Evolutionary conservation across 2,888 invertebrate genomes (phyloP).

Genomic region (Drosophila leonis): DNA sequence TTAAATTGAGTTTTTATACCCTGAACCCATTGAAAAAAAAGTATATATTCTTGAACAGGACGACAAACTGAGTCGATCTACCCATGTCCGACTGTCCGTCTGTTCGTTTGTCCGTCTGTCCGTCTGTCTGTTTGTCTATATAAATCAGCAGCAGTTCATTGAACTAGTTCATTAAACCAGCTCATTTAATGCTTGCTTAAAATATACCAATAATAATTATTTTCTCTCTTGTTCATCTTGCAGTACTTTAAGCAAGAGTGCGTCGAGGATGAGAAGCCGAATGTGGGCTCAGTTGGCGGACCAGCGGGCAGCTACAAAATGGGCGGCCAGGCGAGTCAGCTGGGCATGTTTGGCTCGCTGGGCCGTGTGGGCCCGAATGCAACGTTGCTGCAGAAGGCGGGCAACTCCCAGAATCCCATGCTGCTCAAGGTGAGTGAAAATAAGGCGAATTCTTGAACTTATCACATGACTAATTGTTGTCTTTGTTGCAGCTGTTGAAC

Average conservation of each 20-base stretch:
- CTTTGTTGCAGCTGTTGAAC: slow-evolving; percentile 89
- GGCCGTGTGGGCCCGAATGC: slow-evolving; percentile 49
- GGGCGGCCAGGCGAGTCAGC: slow-evolving; percentile 51
- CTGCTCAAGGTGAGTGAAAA: slow-evolving; percentile 87
- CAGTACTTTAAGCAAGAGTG: slow-evolving; percentile 82
- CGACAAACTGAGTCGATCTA: no score
- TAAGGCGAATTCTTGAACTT: no score
- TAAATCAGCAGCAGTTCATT: background rate
- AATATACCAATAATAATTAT: background rate
- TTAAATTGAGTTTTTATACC: no score
- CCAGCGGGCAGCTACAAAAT: slow-evolving; percentile 70
- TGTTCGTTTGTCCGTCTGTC: no score
- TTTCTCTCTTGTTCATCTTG: background rate
- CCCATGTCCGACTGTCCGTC: no score
- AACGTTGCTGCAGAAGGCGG: slow-evolving; percentile 70
- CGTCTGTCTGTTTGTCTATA: no score
- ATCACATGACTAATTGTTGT: slow-evolving; percentile 22
- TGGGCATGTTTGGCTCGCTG: slow-evolving; percentile 59
- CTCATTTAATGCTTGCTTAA: background rate
- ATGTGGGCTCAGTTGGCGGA: slow-evolving; percentile 39
- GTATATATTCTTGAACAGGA: no score
- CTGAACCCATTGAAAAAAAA: no score
- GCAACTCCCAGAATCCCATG: slow-evolving; percentile 88
- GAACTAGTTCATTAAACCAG: background rate
- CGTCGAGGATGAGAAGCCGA: slow-evolving; percentile 83